Evolutionary conservation across 2,888 invertebrate species (phyloP).

Genomic region (Rotaria macrura): DNA sequence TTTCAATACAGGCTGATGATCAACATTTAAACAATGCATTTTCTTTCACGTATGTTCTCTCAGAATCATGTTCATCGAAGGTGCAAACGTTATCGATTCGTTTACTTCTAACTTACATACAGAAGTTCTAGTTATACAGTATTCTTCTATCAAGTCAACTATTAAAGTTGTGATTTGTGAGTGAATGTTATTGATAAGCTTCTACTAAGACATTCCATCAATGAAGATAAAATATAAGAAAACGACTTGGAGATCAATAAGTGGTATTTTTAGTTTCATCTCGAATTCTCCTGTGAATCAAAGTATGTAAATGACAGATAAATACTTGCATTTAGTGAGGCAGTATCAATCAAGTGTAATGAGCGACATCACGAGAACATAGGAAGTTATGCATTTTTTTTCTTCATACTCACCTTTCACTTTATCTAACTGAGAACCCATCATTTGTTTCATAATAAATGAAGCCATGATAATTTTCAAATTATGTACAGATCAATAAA

Average conservation of each 20-base stretch:
- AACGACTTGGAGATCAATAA: neutral
- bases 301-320: neutral
- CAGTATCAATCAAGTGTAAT: neutral
- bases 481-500: neutral
- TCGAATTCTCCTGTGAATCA: neutral
- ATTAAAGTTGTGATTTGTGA: neutral
- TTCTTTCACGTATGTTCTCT: neutral
- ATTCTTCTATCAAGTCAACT: neutral
- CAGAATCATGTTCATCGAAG: neutral
- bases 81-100: neutral
- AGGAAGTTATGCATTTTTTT: neutral
- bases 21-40: too few species aligned
- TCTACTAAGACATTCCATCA: neutral
- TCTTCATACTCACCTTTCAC: constrained; percentile 25
- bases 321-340: neutral
- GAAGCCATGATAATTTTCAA: constrained; percentile 22
- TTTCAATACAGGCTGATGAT: neutral
- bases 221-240: neutral
- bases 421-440: constrained; percentile 30
- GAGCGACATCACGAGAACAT: neutral
- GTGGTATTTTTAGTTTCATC: neutral
- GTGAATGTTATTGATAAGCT: neutral
- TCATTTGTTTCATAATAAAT: constrained; percentile 33
- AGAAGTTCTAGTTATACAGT: neutral
- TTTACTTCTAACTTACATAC: neutral